Evolutionary conservation across 2,113 vertebrate species (phyloP).

Genomic region (Anthoscopus minutus): DNA sequence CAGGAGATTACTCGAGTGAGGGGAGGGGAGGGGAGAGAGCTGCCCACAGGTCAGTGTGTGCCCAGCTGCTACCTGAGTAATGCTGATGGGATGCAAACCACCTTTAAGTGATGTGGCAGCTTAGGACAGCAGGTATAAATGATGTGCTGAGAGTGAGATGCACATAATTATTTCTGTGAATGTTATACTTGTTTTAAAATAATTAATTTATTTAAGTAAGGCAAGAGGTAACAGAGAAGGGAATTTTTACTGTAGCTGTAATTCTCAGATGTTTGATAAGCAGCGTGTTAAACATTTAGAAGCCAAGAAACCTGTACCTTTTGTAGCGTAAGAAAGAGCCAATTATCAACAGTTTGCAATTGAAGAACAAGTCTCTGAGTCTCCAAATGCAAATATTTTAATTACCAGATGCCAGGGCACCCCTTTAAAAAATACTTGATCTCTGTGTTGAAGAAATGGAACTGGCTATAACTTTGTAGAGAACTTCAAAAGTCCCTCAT

Average conservation of each 20-base stretch:
- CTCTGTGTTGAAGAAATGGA: not conserved
- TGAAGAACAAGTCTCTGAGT: not conserved
- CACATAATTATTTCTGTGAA: not conserved
- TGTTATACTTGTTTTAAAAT: not conserved
- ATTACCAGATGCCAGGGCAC: not conserved
- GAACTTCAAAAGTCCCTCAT: not conserved
- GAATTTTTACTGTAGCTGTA: not conserved
- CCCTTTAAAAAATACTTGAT: not conserved
- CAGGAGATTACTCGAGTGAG: not conserved
- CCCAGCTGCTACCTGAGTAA: not conserved
- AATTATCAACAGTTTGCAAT: not conserved
- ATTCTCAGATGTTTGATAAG: not conserved
- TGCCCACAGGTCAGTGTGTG: fast-evolving
- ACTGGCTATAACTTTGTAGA: not conserved
- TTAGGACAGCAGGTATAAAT: not conserved
- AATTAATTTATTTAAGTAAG: not conserved
- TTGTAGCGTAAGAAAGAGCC: not conserved
- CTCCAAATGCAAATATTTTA: not conserved
- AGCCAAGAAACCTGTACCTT: not conserved
- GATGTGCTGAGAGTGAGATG: not conserved
- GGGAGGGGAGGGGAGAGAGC: not conserved
- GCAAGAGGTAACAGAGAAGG: not conserved
- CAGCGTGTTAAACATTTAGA: not conserved
- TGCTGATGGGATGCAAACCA: not conserved
- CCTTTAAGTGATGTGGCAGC: not conserved